phyloP scores from a whole-genome alignment of 2,888 invertebrate species.

The Cheilosia grossa region DNA sequence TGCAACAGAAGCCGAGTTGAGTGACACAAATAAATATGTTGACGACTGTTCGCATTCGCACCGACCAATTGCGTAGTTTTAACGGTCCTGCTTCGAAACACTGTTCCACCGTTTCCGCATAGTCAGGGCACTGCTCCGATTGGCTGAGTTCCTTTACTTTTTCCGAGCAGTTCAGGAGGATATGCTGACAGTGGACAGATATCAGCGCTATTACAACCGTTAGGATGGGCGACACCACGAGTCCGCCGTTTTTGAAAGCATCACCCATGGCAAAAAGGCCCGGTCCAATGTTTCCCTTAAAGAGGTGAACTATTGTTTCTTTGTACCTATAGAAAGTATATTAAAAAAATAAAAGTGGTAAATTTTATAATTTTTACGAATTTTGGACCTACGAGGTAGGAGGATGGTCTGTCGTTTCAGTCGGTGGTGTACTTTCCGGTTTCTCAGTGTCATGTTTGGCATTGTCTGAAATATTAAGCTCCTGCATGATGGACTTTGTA shows the following conservation, averaged over 20 bases:
- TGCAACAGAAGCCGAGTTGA: constrained; percentile 99
- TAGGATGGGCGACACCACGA: constrained; percentile 91
- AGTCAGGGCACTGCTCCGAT: constrained; percentile 86
- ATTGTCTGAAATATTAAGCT: constrained; percentile 28
- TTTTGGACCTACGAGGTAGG: constrained; percentile 56
- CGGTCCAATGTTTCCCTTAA: constrained; percentile 98
- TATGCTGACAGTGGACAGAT: constrained; percentile 96
- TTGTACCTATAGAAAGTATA: constrained; percentile 86
- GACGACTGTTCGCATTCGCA: constrained; percentile 88
- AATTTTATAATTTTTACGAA: background rate
- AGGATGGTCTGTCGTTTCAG: constrained; percentile 41
- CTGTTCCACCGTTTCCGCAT: constrained; percentile 92
- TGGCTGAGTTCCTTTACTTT: constrained; percentile 87
- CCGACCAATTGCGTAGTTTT: constrained; percentile 86
- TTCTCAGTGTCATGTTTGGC: constrained; percentile 19
- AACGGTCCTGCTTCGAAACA: constrained; percentile 91
- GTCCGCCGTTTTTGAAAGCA: constrained; percentile 95
- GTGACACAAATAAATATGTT: constrained; percentile 95
- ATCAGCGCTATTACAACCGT: constrained; percentile 92
- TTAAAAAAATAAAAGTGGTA: background rate
- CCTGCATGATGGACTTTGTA: constrained; percentile 29
- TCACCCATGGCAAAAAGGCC: constrained; percentile 98
- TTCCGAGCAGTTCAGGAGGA: constrained; percentile 90
- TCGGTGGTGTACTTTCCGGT: background rate
- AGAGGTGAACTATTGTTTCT: constrained; percentile 95